Evolutionary conservation across 1,140 invertebrate genomes (phyloP).

Genomic region (Drosophila pectinifera): DNA sequence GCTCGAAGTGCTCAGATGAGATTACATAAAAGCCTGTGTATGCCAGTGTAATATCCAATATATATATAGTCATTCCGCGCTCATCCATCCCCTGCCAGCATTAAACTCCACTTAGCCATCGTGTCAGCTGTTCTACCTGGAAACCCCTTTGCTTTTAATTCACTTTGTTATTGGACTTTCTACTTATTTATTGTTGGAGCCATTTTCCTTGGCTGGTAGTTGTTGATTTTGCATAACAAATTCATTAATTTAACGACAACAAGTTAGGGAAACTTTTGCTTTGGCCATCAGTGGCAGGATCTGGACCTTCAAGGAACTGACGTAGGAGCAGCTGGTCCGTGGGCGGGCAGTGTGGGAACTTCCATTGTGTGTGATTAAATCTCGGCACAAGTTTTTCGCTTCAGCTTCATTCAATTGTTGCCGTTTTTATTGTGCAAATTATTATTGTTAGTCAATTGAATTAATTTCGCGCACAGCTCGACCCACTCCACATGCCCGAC

Average conservation of each 20-base stretch:
- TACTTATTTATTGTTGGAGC: conserved; percentile 18
- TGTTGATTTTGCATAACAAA: conserved; percentile 80
- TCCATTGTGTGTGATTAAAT: conserved; percentile 67
- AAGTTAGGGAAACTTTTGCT: conserved; percentile 59
- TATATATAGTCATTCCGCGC: not conserved
- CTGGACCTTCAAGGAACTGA: conserved; percentile 26
- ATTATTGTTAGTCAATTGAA: conserved; percentile 82
- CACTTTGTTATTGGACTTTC: conserved; percentile 38
- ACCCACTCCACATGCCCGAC: conserved; percentile 7
- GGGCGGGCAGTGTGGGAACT: too few relatives aligned
- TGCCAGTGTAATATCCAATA: not conserved
- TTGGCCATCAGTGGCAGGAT: conserved; percentile 38
- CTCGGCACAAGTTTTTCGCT: conserved; percentile 67
- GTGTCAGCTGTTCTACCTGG: conserved; percentile 21
- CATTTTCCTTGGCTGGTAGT: conserved; percentile 49
- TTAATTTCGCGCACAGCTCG: conserved; percentile 64
- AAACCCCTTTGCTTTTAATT: conserved; percentile 47
- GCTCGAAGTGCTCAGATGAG: not conserved
- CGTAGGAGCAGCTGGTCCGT: conserved; percentile 15
- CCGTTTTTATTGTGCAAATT: conserved; percentile 81
- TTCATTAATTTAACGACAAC: conserved; percentile 73
- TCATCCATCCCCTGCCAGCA: not conserved
- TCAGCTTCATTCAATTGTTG: conserved; percentile 63
- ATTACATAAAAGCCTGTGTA: not conserved
- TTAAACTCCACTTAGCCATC: not conserved